A percentile compares a stretch with the other conserved stretches of the same genome.
These are phyloP conservation scores for Tragelaphus buxtoni DNA, from an alignment of 2,113 vertebrate genomes.

Conservation along the genomic window DNA sequence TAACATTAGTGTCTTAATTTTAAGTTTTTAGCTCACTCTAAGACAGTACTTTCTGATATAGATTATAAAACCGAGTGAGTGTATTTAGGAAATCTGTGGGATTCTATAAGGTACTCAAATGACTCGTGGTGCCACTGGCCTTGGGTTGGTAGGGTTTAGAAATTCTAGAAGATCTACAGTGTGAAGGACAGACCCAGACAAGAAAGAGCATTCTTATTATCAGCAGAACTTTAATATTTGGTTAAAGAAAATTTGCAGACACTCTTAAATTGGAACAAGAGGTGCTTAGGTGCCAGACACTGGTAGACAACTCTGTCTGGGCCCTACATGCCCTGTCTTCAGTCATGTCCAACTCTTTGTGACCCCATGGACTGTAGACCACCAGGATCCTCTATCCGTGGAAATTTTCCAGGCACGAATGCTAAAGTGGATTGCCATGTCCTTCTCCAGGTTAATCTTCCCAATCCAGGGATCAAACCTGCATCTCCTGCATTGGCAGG, in stretches of 20 bases:
- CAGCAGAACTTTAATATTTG: neutral
- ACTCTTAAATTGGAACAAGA: neutral
- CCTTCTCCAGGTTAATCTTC: neutral
- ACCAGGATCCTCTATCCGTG: neutral
- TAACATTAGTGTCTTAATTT: neutral
- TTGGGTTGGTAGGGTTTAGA: neutral
- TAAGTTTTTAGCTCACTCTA: neutral
- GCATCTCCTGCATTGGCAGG: neutral
- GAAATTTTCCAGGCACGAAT: neutral
- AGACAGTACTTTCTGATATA: neutral
- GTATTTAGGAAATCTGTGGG: neutral
- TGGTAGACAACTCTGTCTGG: neutral
- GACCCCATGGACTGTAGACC: neutral
- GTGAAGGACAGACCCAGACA: neutral
- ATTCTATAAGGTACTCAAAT: neutral
- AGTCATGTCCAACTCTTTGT: neutral
- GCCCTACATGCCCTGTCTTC: neutral
- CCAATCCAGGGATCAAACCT: neutral
- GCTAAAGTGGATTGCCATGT: neutral
- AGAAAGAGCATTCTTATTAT: neutral
- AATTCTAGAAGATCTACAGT: neutral
- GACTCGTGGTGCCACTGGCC: no score
- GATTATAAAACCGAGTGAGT: neutral
- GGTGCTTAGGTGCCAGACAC: neutral
- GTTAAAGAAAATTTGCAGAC: neutral